Evolutionary conservation across 2,888 invertebrate species (phyloP), one percentile per base, ranked within the genome.

Genomic region (Koerneria pararmatus): DNA sequence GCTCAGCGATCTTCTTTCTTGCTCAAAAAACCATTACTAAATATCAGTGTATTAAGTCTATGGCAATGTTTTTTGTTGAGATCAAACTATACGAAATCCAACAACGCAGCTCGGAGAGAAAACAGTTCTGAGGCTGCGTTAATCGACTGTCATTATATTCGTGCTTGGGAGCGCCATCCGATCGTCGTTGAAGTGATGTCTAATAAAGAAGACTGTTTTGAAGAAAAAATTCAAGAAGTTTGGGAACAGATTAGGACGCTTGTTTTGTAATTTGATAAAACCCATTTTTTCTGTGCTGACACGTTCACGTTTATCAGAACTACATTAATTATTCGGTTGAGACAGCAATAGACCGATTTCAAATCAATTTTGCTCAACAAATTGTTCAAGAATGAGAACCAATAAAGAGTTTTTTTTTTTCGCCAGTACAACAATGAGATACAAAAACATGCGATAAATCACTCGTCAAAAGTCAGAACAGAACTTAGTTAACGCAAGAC

Each of bases 71-170:
- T 6, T 53, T 11, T 5, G 27, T 51, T 11, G 32, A 64, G 64
- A 31, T 29, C 46, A 1, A 64, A 64, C 64, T 64, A 64, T 46
- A 64, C 64, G 31, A 41, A 34, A 22, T 54, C 54, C 31, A 64
- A 64, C 64, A 64, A 64, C 22, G 29, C 32, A n/a, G n/a, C 56
- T n/a, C 54, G 64, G 11, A 34, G 64, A 8, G 64, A 64, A 34
- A 46, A 1, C 0, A 41, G 54, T 2, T 31, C n/a, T 11, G 27
- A 54, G 41, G 64, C 64, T 27, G 29, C 54, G 3, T 41, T 48
- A 22, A 54, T 64, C 41, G 64, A 64, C 46, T 64, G 15, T 31
- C 54, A 56, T 56, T 64, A 64, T 34, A 32, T 46, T 22, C 32
- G 41, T 5, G 56, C 56, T 5, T 64, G 64, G 64, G 24, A 41